Evolutionary conservation across 2,797 vertebrate genomes (phyloP).

Genomic region (Myotis findleyi): DNA sequence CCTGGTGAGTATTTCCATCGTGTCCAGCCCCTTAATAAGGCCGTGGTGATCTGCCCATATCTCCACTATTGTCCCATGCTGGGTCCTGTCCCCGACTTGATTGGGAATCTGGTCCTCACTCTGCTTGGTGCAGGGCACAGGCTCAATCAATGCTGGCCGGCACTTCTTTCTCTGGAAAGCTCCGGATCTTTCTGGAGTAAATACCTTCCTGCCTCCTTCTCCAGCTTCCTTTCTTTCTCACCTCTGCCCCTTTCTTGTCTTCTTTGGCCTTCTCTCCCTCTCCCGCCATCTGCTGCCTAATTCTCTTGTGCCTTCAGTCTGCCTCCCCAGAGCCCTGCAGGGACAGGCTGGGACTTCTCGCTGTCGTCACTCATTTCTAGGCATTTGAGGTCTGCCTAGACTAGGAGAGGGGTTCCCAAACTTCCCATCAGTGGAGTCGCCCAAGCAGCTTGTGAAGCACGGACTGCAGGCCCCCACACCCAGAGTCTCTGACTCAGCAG

Average conservation of each 20-base stretch:
- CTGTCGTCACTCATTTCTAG: neutral
- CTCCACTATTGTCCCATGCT: no score
- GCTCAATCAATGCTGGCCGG: neutral
- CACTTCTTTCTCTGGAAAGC: neutral
- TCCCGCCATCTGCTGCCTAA: neutral
- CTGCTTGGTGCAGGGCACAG: neutral
- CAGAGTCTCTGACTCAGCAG: neutral
- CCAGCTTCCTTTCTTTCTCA: neutral
- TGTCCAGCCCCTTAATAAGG: no score
- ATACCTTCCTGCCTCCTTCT: neutral
- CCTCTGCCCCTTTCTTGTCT: neutral
- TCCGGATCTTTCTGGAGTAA: neutral
- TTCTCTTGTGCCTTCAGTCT: neutral
- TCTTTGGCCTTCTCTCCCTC: neutral
- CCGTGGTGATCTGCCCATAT: neutral
- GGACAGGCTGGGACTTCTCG: neutral
- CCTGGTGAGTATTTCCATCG: accelerated
- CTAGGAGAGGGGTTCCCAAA: neutral
- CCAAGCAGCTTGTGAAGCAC: neutral
- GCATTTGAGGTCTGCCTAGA: neutral
- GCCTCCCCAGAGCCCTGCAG: neutral
- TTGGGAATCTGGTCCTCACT: neutral
- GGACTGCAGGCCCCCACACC: neutral
- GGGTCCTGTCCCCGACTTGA: neutral
- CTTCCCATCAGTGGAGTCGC: neutral